These are phyloP conservation scores for Chitala chitala DNA, from an alignment of 2,113 vertebrate species.

Conservation along the genomic window DNA sequence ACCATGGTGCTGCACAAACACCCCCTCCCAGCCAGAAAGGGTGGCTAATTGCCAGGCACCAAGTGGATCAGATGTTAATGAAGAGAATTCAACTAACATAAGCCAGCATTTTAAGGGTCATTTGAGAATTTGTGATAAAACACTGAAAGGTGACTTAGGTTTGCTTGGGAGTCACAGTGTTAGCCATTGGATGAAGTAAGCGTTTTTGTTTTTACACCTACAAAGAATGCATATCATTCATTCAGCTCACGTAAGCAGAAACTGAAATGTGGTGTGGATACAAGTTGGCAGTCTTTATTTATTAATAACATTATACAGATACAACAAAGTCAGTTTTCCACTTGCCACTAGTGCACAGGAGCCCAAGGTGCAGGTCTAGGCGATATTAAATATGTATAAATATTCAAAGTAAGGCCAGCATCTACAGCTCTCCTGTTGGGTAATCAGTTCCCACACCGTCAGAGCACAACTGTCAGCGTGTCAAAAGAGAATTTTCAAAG, in stretches of 20 bases:
- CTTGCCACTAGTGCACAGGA: conserved; percentile 19
- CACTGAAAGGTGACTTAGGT: background rate
- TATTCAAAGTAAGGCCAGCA: conserved; percentile 32
- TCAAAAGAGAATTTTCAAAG: background rate
- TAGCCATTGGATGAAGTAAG: too few species aligned
- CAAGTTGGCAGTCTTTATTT: conserved; percentile 38
- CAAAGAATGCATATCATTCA: background rate
- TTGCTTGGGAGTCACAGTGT: background rate
- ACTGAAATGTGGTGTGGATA: conserved; percentile 7
- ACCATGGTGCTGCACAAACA: too few species aligned
- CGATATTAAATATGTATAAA: conserved; percentile 40
- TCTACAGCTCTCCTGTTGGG: conserved; percentile 18
- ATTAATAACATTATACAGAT: conserved; percentile 35
- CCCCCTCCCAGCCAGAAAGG: background rate
- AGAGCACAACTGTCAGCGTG: conserved; percentile 21
- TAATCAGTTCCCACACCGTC: conserved; percentile 30
- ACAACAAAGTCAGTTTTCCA: conserved; percentile 28
- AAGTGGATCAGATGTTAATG: background rate
- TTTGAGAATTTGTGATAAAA: background rate
- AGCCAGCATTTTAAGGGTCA: background rate
- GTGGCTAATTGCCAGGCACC: background rate
- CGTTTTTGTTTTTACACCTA: background rate
- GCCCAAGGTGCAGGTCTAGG: conserved; percentile 31
- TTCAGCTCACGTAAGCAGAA: conserved; percentile 18
- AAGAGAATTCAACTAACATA: background rate